A percentile compares a stretch with the other conserved stretches of the same genome.
Evolutionary conservation across 2,113 vertebrate genomes (phyloP).

Genomic region (Petrocephalus microphthalmus): DNA sequence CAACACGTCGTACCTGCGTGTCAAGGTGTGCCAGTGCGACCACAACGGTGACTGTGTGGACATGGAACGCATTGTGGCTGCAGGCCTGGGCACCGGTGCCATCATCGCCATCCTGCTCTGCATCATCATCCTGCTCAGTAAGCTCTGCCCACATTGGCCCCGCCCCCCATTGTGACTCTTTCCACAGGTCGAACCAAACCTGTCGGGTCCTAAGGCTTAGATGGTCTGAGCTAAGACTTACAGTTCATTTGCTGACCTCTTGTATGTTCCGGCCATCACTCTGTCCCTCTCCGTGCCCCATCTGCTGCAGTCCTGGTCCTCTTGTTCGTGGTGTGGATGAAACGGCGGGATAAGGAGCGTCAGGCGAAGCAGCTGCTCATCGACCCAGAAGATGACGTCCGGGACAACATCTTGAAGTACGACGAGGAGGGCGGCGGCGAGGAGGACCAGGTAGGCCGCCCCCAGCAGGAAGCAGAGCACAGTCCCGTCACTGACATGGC

Average conservation of each 20-base stretch:
- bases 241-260: background rate
- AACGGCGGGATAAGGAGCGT: constrained; percentile 88
- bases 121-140: constrained; percentile 94
- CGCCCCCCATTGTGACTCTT: background rate
- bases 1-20: constrained; percentile 82
- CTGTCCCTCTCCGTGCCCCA: background rate
- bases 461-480: background rate
- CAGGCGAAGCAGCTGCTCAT: constrained; percentile 93
- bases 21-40: constrained; percentile 94
- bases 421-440: constrained; percentile 98
- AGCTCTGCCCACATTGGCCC: constrained; percentile 52
- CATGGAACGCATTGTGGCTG: constrained; percentile 81
- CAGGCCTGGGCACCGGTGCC: constrained; percentile 86
- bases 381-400: constrained; percentile 90
- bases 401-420: constrained; percentile 95
- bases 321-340: constrained; percentile 97
- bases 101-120: constrained; percentile 96
- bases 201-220: background rate
- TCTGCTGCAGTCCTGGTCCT: constrained; percentile 75
- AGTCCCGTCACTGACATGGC: background rate
- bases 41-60: constrained; percentile 88
- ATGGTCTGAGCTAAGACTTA: background rate
- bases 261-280: background rate
- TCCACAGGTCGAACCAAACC: background rate
- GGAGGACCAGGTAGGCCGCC: constrained; percentile 82